Percentiles rank a stretch among this genome's conserved stretches.
These are phyloP conservation scores for Thalassaphorura encarpata DNA, from an alignment of 1,140 invertebrate species.

Conservation along the genomic window DNA sequence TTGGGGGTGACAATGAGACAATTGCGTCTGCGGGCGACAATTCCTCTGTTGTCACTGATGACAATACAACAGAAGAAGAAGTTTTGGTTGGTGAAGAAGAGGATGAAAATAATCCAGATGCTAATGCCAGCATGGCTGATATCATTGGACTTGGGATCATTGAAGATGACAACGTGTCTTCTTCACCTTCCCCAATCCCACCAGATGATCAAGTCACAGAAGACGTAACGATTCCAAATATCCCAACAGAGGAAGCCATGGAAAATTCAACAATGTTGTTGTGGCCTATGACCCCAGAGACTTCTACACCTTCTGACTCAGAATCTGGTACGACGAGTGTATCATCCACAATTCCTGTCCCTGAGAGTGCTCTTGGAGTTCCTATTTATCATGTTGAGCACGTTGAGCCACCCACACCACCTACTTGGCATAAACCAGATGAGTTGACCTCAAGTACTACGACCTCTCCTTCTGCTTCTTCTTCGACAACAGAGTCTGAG, in stretches of 20 bases:
- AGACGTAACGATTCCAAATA: conserved; percentile 9
- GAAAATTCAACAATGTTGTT: conserved; percentile 21
- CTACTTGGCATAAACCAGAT: conserved; percentile 31
- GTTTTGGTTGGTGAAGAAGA: conserved; percentile 30
- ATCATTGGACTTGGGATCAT: neutral
- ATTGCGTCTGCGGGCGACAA: neutral
- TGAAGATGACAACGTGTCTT: conserved; percentile 9
- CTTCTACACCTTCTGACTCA: neutral
- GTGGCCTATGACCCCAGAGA: neutral
- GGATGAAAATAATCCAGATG: conserved; percentile 11
- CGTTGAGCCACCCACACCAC: conserved; percentile 26
- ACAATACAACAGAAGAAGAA: conserved; percentile 24
- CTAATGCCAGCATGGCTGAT: conserved; percentile 2
- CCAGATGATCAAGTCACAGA: conserved; percentile 15
- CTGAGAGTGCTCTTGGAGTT: conserved; percentile 26
- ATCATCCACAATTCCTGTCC: conserved; percentile 4
- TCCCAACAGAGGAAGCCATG: conserved; percentile 18
- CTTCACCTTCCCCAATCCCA: conserved; percentile 15
- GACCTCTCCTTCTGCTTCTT: neutral
- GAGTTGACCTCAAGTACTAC: conserved; percentile 7
- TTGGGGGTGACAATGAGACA: neutral
- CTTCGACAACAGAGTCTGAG: neutral
- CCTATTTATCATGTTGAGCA: conserved; percentile 32
- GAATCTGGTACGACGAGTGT: neutral
- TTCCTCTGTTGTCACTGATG: neutral